Evolutionary conservation across 2,113 vertebrate species (phyloP), one percentile per base, ranked within the genome.

Genomic region (Rhinichthys klamathensis): DNA sequence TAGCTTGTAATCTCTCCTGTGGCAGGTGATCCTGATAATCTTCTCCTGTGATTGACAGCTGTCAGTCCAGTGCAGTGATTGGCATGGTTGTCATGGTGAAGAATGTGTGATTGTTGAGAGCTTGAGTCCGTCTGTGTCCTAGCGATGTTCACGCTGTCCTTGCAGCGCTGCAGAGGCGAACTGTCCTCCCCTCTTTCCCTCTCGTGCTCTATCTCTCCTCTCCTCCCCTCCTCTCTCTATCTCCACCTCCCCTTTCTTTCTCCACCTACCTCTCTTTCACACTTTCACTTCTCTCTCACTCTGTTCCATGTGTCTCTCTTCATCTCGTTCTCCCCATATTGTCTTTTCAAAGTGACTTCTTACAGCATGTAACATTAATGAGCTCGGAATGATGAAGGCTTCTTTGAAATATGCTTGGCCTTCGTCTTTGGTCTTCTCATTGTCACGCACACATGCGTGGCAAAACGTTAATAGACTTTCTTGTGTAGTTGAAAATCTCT

Each of bases 91-190:
- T 80, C 80, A 79, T 84, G 16, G 23, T 58, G 67, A 73, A 72
- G 67, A 60, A 87, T 84, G 86, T 84, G 87, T 91, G 88, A 88
- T 80, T 85, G 35, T 54, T 60, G 86, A 82, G 81, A 86, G 85
- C 58, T 89, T 89, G 86, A 85, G 91, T 83, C 88, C 84, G 70
- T 84, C 77, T 87, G 23, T 21, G 35, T 81, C 63, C 82, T 13
- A 5, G 78, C 77, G 56, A 81, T 27, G 72, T 73, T 78, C 84
- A 38, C 87, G 63, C 88, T 92, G 89, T 92, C 92, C 86, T 92
- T 92, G 89, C 80, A 89, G 77, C 54, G 58, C 87, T 89, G 78
- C 80, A 85, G 83, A 88, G 83, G 56, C 76, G 67, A 87, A 80
- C 72, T 82, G 86, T 86, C 82, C 49, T 76, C 65, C 65, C 15